Evolutionary conservation across 2,797 vertebrate genomes (phyloP).

Genomic region (Spinibarbus caldwelli): DNA sequence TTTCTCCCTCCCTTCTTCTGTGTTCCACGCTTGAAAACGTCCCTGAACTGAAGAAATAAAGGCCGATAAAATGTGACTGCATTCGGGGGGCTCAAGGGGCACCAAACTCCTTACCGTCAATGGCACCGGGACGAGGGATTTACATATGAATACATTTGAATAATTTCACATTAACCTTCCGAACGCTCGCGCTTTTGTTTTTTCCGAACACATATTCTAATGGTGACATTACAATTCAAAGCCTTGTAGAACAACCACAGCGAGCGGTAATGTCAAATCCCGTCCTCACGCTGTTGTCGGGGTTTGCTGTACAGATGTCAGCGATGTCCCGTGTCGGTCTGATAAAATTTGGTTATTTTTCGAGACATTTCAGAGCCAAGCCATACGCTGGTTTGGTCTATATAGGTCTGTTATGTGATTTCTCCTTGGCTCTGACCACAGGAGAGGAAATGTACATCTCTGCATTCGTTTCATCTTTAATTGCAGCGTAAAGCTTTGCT

Average conservation of each 20-base stretch:
- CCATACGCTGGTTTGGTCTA: background rate
- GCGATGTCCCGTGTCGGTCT: background rate
- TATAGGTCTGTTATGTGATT: background rate
- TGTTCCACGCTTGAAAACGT: conserved; percentile 22
- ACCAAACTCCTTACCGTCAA: conserved; percentile 57
- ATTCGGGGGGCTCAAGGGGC: conserved; percentile 30
- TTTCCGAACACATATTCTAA: conserved; percentile 71
- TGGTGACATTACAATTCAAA: conserved; percentile 72
- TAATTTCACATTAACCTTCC: conserved; percentile 77
- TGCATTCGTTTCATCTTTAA: conserved; percentile 52
- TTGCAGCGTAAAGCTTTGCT: conserved; percentile 48
- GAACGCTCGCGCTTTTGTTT: conserved; percentile 60
- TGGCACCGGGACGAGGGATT: conserved; percentile 70
- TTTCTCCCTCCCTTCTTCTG: conserved; percentile 18
- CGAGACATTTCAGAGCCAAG: background rate
- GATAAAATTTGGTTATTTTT: background rate
- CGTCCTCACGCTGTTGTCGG: background rate
- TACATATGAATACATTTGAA: conserved; percentile 76
- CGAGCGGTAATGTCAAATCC: conserved; percentile 29
- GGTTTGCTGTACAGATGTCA: conserved; percentile 8
- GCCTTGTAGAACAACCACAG: conserved; percentile 52
- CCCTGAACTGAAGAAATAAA: conserved; percentile 35
- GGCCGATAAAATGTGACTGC: conserved; percentile 49
- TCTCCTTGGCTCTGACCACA: conserved; percentile 9
- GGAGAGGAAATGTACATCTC: conserved; percentile 39